Base-by-base conservation (phyloP, 2,113 vertebrate species). In the Cercocebus atys region DNA sequence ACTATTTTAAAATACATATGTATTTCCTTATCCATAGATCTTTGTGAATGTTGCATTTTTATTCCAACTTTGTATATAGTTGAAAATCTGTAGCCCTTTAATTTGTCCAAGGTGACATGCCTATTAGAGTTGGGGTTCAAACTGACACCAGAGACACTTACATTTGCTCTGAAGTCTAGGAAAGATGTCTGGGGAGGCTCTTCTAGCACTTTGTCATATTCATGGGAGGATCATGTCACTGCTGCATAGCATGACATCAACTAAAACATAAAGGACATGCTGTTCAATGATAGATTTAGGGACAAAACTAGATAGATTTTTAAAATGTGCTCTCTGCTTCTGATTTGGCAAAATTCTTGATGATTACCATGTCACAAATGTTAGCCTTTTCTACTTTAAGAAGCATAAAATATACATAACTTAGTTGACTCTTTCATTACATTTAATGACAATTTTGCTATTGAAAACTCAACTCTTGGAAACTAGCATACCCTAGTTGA, bases 381-480 rank as follows among this genome's bases (percentile, higher is more conserved):
- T 59, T 38, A 93, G 14, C 10, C 70, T 47, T 70, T 95, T 92
- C 61, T 94, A 61, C 40, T 66, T 91, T 85, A 64, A 32, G 43
- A 76, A 80, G 35, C 13, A 88, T 83, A 64, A 86, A 81, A 83
- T 40, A 6, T 57, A 68, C 1, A 88, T n/a, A 81, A 75, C 16
- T 75, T n/a, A 79, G 4, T 45, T 55, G n/a, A 4, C 4, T 52
- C 76, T 93, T 90, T 70, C 30, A 38, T 4, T 68, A 22, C 68
- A 64, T 83, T 73, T 95, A 50, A 89, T 82, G 8, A 89, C 43
- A 88, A 18, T 38, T 85, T 93, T 79, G 27, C 52, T 89, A 45
- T 40, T 66, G 47, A 95, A 96, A 94, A 32, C 32, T 88, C 10
- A 72, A 45, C 32, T 96, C 25, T 4, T 87, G 61, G 55, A 97